These are phyloP conservation scores for Drosophila paulistorum DNA, from an alignment of 1,140 invertebrate genomes.

Conservation along the genomic window DNA sequence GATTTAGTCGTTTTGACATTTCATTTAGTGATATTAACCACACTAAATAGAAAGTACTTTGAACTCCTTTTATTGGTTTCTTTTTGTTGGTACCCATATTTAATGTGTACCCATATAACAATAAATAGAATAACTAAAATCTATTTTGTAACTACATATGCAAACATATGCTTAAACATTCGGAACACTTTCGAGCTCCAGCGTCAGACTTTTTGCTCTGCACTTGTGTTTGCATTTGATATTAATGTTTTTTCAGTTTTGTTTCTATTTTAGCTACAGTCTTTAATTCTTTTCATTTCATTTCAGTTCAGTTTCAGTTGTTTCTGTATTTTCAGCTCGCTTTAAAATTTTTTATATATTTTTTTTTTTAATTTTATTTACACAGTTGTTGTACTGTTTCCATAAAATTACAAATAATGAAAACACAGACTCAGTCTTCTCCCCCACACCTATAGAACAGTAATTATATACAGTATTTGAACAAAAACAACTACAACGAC, in stretches of 20 bases:
- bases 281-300: background rate
- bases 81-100: too few species aligned
- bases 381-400: slow-evolving; percentile 76
- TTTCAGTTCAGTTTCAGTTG: background rate
- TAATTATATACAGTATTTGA: slow-evolving; percentile 63
- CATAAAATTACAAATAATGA: slow-evolving; percentile 77
- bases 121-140: slow-evolving; percentile 46
- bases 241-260: slow-evolving; percentile 49
- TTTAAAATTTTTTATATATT: slow-evolving; percentile 12
- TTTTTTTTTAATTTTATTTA: slow-evolving; percentile 72
- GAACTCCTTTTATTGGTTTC: too few species aligned
- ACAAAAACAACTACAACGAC: slow-evolving; percentile 40
- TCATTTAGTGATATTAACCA: too few species aligned
- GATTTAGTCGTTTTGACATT: too few species aligned
- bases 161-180: slow-evolving; percentile 50
- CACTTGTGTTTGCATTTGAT: slow-evolving; percentile 73
- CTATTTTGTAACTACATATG: slow-evolving; percentile 63
- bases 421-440: slow-evolving; percentile 34
- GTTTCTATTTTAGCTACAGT: slow-evolving; percentile 24
- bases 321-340: background rate
- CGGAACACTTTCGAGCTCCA: slow-evolving; percentile 46
- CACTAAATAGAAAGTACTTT: too few species aligned
- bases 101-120: slow-evolving; percentile 30
- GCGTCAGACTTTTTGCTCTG: slow-evolving; percentile 21
- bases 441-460: background rate